A percentile compares a stretch with the other conserved stretches of the same genome.
These are phyloP conservation scores for Acropora yongei DNA, from an alignment of 64 coral and sea anemone genomes.

Conservation along the genomic window DNA sequence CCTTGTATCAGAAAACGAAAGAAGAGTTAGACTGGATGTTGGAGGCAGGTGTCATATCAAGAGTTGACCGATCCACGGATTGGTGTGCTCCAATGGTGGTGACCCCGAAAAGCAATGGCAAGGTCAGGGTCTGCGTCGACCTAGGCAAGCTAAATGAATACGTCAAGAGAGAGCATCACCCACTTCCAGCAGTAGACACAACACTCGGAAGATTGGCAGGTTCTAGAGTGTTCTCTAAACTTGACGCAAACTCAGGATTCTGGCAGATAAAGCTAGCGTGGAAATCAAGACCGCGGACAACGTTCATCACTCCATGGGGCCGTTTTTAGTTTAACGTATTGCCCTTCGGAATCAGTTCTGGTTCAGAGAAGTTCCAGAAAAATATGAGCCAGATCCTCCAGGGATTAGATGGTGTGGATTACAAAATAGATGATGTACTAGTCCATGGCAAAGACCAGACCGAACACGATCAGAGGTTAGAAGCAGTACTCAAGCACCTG, in stretches of 20 bases:
- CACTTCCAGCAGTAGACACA: constrained; percentile 25
- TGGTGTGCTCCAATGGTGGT: too few relatives aligned
- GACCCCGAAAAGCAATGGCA: too few relatives aligned
- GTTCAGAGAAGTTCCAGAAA: too few relatives aligned
- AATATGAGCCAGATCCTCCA: constrained; percentile 22
- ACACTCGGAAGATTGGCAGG: too few relatives aligned
- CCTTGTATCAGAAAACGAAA: constrained; percentile 37
- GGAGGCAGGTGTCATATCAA: constrained; percentile 9
- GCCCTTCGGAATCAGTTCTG: too few relatives aligned
- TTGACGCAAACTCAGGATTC: not conserved
- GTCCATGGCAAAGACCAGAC: constrained; percentile 11
- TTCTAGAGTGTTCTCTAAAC: too few relatives aligned
- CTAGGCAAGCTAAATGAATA: not conserved
- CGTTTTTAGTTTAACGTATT: too few relatives aligned
- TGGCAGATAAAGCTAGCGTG: not conserved
- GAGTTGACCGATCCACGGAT: not conserved
- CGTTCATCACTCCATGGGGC: constrained; percentile 20
- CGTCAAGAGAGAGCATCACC: not conserved
- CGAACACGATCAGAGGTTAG: constrained; percentile 18
- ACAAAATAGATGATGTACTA: constrained; percentile 12
- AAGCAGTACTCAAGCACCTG: not conserved
- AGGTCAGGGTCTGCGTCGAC: constrained; percentile 3
- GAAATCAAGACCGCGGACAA: not conserved
- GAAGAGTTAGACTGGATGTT: not conserved
- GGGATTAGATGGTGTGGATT: not conserved